Evolutionary conservation across 2,888 invertebrate genomes (phyloP), one percentile per base, ranked within the genome.

Genomic region (Polyommatus iphigenia): DNA sequence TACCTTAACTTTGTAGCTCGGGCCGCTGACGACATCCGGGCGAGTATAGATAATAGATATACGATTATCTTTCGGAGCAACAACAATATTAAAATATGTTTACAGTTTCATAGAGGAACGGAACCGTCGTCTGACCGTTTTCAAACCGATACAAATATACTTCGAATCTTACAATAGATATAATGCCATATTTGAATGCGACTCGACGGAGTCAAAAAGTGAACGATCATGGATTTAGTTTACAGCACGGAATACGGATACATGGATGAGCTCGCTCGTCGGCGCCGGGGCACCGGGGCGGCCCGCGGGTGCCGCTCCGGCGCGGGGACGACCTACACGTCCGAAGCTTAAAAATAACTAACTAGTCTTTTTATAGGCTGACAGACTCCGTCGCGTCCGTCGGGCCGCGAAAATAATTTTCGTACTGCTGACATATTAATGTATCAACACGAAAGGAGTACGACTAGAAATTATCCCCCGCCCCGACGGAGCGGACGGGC

Each of bases 11-110:
- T 89, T 90, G 91, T 90, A 89, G 91, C 86, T 87, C 92, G 90
- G 92, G 91, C 90, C 91, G 92, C 90, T 91, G 91, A 92, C 93
- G 92, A 92, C 91, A 92, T 90, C 91, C 92, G 89, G 91, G 91
- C 88, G 85, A 86, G 89, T 90, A 91, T 89, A 91, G 88, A 91
- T n/a, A n/a, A n/a, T n/a, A n/a, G n/a, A n/a, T n/a, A n/a, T 89
- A 89, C 86, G 85, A 86, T 54, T 18, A 54, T 86, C 85, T 88
- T 87, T 89, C 85, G 87, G 84, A 88, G 86, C 86, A 86, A 87
- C 86, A 86, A 90, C 85, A 82, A 80, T 91, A 91, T 85, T 91
- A 92, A 93, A 93, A 92, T 93, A 93, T 88, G 85, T 78, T 54
- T 86, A 85, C 84, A 82, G 83, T 80, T 82, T 82, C 82, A 82